Evolutionary conservation across 2,888 invertebrate genomes (phyloP), one percentile per base, ranked within the genome.

Genomic region (Tetanocera ferruginea): DNA sequence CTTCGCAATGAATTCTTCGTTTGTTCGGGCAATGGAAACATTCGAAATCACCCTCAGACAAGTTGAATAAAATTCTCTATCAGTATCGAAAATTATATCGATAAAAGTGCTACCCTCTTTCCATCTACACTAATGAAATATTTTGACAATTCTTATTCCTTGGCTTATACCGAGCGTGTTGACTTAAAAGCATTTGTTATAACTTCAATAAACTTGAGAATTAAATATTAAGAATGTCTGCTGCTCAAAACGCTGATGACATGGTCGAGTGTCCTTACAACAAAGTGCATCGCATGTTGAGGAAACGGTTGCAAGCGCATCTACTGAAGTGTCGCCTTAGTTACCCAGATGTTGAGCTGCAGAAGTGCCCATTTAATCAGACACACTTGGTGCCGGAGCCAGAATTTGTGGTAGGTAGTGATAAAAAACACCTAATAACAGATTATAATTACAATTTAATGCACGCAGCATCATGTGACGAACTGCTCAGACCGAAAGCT

Each of bases 321-420:
- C 82, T 93, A 0, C 88, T 92, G 8, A 93, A 93, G 82, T 93
- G 93, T 76, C 85, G 91, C 0, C 89, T 90, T n/a, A 90, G 91
- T 70, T 86, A 92, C 80, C 90, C 90, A 0, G 89, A 91, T 17
- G 84, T 88, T 0, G 89, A 90, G 25, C 78, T 89, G 0, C 83
- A 86, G 3, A 90, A 90, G 3, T 93, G 93, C 78, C 92, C 92
- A 0, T 93, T 93, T 57, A 93, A 93, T 67, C 84, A 90, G 0
- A 91, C 90, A 0, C 93, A 93, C 78, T 83, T 91, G 0, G 83
- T 93, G 0, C 91, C 91, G 0, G 91, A 91, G 62, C 90, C 90
- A 0, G 93, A 93, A 76, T 83, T 81, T 73, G 49, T 77, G 77
- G 86, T 83, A 81, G 78, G 77, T 78, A 31, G n/a, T 64, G 1